Evolutionary conservation across 2,113 vertebrate species (phyloP), one percentile per base, ranked within the genome.

Genomic region (Pelvicachromis taeniatus): DNA sequence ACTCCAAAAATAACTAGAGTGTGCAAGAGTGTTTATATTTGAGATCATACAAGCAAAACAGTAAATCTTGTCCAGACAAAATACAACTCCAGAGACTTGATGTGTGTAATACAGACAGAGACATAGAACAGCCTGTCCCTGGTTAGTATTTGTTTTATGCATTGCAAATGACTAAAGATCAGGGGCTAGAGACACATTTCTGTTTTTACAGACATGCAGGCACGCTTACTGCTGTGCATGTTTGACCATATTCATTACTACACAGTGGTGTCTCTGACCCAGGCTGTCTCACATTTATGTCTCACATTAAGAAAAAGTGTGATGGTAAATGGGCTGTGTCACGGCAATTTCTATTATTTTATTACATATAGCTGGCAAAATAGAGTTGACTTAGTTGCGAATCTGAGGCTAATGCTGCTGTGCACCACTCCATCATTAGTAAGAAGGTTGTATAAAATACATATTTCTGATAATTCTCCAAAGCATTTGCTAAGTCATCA

Each of bases 51-150:
- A 88, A 70, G 26, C 50, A 84, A 89, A 31, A 86, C 53, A 87
- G 40, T 86, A 82, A 90, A 91, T 85, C 91, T 68, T 86, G 87
- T 85, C 81, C 89, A 94, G 92, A 93, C 93, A 88, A 91, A 92
- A 88, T 87, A 88, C 87, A 87, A 92, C 91, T 92, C 87, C 45
- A 89, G 87, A 87, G 89, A 58, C 61, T 50, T 89, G 83, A 93
- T 54, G 58, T 85, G 65, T 8, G 33, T 31, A 83, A 63, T n/a
- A 13, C 19, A 17, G 38, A 70, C 38, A 1, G 13, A 16, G 38
- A 68, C 1, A 3, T 6, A 11, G 80, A 83, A 54, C 68, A 61
- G 21, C 50, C 53, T 83, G 78, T 91, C 52, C 50, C 75, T 85
- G 45, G 85, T 55, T 87, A 58, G 50, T 82, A 38, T 78, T 79